phyloP scores from a whole-genome alignment of 92 coral and sea anemone species.

The Plumapathes pennacea region DNA sequence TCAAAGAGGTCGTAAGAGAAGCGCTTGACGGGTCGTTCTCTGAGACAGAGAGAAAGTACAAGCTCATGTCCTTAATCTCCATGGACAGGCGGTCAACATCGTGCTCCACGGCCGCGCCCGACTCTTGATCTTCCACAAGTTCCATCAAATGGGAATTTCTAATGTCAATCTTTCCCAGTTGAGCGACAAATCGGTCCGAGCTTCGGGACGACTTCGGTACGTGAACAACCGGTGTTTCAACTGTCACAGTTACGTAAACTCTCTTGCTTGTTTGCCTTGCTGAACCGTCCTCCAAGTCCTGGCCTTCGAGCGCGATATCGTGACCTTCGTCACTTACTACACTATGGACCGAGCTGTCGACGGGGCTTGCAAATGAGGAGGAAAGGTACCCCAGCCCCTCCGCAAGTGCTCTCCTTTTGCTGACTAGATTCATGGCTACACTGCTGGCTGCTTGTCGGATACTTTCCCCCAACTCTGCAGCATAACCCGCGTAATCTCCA shows the following conservation, averaged over 20 bases:
- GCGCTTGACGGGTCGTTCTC: slow-evolving; percentile 29
- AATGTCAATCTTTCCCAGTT: slow-evolving; percentile 75
- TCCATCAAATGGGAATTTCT: slow-evolving; percentile 86
- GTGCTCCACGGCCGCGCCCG: slow-evolving; percentile 27
- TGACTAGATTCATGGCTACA: slow-evolving; percentile 97
- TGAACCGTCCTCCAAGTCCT: slow-evolving; percentile 55
- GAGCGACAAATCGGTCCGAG: slow-evolving; percentile 83
- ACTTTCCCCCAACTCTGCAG: slow-evolving; percentile 85
- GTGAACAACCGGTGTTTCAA: slow-evolving; percentile 87
- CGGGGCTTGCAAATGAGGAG: slow-evolving; percentile 71
- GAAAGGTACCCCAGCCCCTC: slow-evolving; percentile 90
- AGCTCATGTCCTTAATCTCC: slow-evolving; percentile 91
- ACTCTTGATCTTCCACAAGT: slow-evolving; percentile 39
- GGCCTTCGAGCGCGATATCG: slow-evolving; percentile 53
- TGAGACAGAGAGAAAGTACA: slow-evolving; percentile 62
- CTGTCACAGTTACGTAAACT: slow-evolving; percentile 70
- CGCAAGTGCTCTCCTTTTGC: slow-evolving; percentile 89
- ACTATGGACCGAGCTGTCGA: slow-evolving; percentile 75
- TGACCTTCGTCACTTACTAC: slow-evolving; percentile 58
- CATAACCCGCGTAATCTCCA: slow-evolving; percentile 91
- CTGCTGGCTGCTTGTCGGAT: slow-evolving; percentile 90
- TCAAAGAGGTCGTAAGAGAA: slow-evolving; percentile 31
- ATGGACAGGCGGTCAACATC: slow-evolving; percentile 84
- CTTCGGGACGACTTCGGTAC: slow-evolving; percentile 80
- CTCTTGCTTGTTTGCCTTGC: slow-evolving; percentile 50